A percentile compares a stretch with the other conserved stretches of the same genome.
These are phyloP conservation scores for Balaeniceps rex DNA, from an alignment of 2,113 vertebrate genomes.

Conservation along the genomic window DNA sequence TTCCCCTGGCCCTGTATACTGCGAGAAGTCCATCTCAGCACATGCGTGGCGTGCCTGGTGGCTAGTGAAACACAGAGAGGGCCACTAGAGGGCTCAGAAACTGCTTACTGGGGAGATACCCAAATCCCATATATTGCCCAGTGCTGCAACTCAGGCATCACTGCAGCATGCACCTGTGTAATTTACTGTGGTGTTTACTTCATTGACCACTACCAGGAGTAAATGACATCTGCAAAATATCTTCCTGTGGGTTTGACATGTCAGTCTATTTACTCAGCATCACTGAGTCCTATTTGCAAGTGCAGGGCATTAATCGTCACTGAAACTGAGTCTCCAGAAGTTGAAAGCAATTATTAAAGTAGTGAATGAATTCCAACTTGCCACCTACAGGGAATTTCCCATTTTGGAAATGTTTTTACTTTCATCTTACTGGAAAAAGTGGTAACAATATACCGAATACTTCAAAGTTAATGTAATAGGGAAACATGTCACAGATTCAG, in stretches of 20 bases:
- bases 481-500: not conserved
- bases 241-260: not conserved
- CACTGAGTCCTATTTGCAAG: not conserved
- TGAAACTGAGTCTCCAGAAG: not conserved
- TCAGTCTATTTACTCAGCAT: not conserved
- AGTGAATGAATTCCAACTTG: not conserved
- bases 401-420: not conserved
- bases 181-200: not conserved
- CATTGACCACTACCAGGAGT: not conserved
- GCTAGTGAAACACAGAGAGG: not conserved
- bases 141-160: accelerated
- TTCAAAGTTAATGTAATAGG: not conserved
- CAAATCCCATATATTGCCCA: accelerated
- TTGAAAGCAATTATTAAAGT: not conserved
- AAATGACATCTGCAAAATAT: not conserved
- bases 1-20: accelerated
- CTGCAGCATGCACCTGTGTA: accelerated
- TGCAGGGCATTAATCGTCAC: not conserved
- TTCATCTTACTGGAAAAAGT: not conserved
- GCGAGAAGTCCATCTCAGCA: not conserved
- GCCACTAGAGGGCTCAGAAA: constrained; percentile 4
- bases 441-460: not conserved
- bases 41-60: accelerated
- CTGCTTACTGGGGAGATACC: not conserved
- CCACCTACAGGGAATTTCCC: not conserved